Evolutionary conservation across 64 coral and sea anemone species (phyloP).

Genomic region (Orbicella faveolata): DNA sequence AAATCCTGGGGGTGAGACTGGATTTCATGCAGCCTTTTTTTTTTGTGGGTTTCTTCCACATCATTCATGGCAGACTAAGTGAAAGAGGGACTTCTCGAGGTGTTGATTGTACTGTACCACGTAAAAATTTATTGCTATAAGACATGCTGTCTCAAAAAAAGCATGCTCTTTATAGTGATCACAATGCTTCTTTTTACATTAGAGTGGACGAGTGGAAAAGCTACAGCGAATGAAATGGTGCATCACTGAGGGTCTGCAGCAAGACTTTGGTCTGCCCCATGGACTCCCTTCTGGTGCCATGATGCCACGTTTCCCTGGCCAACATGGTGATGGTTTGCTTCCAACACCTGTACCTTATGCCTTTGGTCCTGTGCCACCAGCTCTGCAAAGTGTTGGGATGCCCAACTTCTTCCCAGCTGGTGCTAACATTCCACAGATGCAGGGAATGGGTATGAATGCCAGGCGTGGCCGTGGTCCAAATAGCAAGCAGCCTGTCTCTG

Average conservation of each 20-base stretch:
- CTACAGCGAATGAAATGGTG: conserved; percentile 90
- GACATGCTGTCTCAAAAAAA: no score
- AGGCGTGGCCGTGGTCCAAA: conserved; percentile 78
- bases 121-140: no score
- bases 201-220: conserved; percentile 90
- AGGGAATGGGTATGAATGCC: conserved; percentile 48
- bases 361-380: conserved; percentile 68
- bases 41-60: no score
- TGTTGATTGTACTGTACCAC: no score
- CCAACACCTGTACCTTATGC: conserved; percentile 63
- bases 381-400: conserved; percentile 42
- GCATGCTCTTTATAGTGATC: no score
- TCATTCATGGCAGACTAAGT: no score
- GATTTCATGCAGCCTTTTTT: no score
- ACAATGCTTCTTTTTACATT: background rate
- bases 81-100: no score
- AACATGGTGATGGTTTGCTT: conserved; percentile 52
- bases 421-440: conserved; percentile 55
- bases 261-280: conserved; percentile 39
- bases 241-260: conserved; percentile 77
- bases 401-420: conserved; percentile 68
- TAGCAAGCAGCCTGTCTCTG: conserved; percentile 88
- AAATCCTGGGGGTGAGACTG: no score
- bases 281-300: conserved; percentile 36
- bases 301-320: conserved; percentile 55